phyloP scores from a whole-genome alignment of 1,140 invertebrate species.

The Ruditapes philippinarum region DNA sequence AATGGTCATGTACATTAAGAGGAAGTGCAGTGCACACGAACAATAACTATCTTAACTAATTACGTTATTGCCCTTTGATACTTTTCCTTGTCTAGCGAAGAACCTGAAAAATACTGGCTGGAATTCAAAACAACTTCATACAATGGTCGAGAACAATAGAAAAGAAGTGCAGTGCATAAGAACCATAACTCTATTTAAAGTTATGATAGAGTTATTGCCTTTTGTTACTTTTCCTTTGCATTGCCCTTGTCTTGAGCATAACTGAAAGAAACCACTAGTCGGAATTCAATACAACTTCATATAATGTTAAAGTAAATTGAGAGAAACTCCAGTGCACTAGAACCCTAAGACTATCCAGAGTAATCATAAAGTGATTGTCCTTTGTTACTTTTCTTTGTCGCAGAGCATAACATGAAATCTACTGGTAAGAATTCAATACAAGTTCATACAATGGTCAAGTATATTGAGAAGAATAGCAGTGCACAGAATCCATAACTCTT shows the following conservation, averaged over 20 bases:
- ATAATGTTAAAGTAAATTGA: too few species aligned
- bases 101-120: conserved; percentile 12
- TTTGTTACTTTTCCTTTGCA: background rate
- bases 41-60: background rate
- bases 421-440: background rate
- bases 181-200: too few species aligned
- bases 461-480: background rate
- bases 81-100: background rate
- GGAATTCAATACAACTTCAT: conserved; percentile 14
- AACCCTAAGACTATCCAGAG: background rate
- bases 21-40: too few species aligned
- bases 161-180: too few species aligned
- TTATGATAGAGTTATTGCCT: too few species aligned
- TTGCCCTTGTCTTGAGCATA: background rate
- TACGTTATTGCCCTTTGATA: background rate
- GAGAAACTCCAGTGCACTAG: too few species aligned
- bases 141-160: too few species aligned
- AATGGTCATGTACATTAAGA: too few species aligned
- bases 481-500: background rate
- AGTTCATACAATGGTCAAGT: background rate
- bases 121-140: too few species aligned
- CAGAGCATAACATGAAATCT: too few species aligned
- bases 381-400: background rate
- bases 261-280: background rate
- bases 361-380: background rate